Evolutionary conservation across 1,140 invertebrate genomes (phyloP).

Genomic region (Hypsibius dujardini): DNA sequence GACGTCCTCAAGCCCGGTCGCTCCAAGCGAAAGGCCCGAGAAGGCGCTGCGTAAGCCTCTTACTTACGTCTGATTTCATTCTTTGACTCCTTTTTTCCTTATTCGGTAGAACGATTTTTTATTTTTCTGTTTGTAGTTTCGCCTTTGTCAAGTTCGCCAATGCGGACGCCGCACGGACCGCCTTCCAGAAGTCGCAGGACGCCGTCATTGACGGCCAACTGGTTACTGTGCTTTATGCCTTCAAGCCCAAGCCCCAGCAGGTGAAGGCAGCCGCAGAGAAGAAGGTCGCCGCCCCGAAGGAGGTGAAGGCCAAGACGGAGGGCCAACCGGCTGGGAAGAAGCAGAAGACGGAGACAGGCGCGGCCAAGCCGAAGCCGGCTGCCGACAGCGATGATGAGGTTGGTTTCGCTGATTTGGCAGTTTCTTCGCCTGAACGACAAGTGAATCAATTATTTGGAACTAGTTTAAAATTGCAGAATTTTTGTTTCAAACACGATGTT

Average conservation of each 20-base stretch:
- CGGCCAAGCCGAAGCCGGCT: not conserved
- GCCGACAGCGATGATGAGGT: slow-evolving; percentile 2
- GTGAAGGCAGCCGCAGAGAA: not conserved
- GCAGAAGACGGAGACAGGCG: slow-evolving; percentile 6
- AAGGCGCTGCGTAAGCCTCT: too few species aligned
- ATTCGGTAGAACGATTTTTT: not conserved
- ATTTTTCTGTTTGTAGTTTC: not conserved
- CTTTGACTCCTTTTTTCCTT: not conserved
- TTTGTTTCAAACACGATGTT: too few species aligned
- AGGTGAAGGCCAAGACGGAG: not conserved
- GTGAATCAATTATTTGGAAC: too few species aligned
- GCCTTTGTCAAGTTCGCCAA: slow-evolving; percentile 13
- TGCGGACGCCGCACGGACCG: not conserved
- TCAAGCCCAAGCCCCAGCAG: not conserved
- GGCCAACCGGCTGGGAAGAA: slow-evolving; percentile 3
- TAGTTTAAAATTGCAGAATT: too few species aligned
- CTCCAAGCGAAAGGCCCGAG: not conserved
- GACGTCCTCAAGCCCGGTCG: not conserved
- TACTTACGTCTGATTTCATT: too few species aligned
- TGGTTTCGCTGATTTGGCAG: not conserved
- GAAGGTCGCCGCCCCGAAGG: not conserved
- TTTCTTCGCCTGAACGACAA: too few species aligned
- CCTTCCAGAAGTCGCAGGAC: not conserved
- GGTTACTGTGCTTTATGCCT: not conserved
- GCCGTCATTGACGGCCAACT: not conserved